Conservation (phyloP, 2,113 vertebrate species). For the Callorhinus ursinus region DNA sequence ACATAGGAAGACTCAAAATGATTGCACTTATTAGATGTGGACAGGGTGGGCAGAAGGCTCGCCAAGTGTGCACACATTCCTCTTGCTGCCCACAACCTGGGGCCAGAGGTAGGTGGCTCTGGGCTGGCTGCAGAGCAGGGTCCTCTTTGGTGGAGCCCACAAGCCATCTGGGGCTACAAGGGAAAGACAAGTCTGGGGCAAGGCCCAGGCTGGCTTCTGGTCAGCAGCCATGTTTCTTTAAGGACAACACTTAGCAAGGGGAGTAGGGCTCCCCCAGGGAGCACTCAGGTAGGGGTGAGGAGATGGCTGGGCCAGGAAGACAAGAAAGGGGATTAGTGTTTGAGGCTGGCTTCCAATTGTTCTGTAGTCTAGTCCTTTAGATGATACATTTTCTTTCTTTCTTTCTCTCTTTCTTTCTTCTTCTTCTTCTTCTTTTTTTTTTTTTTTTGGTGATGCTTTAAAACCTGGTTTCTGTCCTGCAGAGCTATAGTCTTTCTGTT, state of each 20-base stretch:
- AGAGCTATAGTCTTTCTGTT: slow-evolving; percentile 46
- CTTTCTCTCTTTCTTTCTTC: not conserved
- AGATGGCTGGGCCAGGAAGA: slow-evolving; percentile 60
- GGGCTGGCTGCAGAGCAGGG: slow-evolving; percentile 52
- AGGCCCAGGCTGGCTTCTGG: slow-evolving; percentile 63
- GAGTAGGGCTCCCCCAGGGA: slow-evolving; percentile 68
- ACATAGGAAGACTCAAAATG: slow-evolving; percentile 87
- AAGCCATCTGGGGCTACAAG: slow-evolving; percentile 65
- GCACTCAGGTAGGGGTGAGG: not conserved
- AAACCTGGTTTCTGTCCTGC: slow-evolving; percentile 68
- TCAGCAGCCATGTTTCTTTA: slow-evolving; percentile 82
- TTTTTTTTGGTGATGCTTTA: slow-evolving; percentile 24
- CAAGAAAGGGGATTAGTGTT: slow-evolving; percentile 35
- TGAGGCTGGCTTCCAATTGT: slow-evolving; percentile 45
- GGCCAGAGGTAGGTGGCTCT: slow-evolving; percentile 76
- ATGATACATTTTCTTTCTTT: not conserved
- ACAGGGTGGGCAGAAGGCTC: slow-evolving; percentile 87
- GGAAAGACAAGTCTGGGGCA: slow-evolving; percentile 22
- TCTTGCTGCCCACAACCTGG: slow-evolving; percentile 84
- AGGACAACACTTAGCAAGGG: slow-evolving; percentile 78
- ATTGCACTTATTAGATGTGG: slow-evolving; percentile 92
- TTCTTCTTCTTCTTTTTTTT: not conserved
- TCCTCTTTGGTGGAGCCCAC: slow-evolving; percentile 69
- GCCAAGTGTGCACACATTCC: slow-evolving; percentile 88
- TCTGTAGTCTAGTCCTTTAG: slow-evolving; percentile 44